Evolutionary conservation across 1,140 invertebrate genomes (phyloP).

Genomic region (Drosophila chauvacae): DNA sequence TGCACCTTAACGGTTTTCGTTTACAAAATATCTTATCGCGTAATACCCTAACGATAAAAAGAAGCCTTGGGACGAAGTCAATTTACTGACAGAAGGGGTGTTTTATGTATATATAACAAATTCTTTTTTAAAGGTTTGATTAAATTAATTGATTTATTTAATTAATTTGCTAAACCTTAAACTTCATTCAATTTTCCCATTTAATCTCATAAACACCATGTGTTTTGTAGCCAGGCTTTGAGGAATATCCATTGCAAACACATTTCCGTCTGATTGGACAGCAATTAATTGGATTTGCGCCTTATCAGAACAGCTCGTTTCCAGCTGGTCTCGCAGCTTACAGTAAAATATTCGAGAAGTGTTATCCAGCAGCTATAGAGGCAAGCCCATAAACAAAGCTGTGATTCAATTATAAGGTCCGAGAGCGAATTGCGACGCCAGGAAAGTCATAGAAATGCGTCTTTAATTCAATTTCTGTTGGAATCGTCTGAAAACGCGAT

Average conservation of each 20-base stretch:
- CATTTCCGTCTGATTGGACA: background rate
- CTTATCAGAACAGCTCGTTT: conserved; percentile 22
- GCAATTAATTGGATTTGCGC: conserved; percentile 12
- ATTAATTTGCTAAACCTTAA: background rate
- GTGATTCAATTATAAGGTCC: conserved; percentile 13
- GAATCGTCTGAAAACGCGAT: conserved; percentile 32
- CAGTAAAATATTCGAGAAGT: conserved; percentile 17
- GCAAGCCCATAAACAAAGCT: conserved; percentile 41
- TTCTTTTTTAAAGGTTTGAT: too few species aligned
- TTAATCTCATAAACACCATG: background rate
- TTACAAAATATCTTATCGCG: conserved; percentile 60
- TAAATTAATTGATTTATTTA: background rate
- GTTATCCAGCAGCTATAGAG: conserved; percentile 31
- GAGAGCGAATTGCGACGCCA: conserved; percentile 47
- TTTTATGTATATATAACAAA: background rate
- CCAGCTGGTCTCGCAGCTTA: conserved; percentile 19
- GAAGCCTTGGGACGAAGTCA: background rate
- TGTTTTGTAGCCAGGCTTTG: background rate
- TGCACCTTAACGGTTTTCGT: conserved; percentile 31
- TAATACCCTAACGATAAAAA: conserved; percentile 5
- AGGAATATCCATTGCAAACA: background rate
- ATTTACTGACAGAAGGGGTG: background rate
- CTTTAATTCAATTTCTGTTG: conserved; percentile 43
- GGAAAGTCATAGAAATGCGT: conserved; percentile 53
- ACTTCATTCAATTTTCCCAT: background rate